Evolutionary conservation across 2,113 vertebrate genomes (phyloP).

Genomic region (Vulpes vulpes): DNA sequence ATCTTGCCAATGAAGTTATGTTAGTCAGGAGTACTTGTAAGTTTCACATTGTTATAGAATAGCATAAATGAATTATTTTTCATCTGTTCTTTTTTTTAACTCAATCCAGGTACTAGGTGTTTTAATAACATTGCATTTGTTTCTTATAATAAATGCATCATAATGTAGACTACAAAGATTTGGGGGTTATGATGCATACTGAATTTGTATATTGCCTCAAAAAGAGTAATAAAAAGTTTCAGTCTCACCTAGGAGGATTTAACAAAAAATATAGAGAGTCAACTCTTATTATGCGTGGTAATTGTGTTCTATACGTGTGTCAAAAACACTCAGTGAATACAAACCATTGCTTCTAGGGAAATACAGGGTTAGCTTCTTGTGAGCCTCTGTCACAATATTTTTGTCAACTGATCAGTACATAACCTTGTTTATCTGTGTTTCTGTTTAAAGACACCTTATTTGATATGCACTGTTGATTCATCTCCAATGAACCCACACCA

Average conservation of each 20-base stretch:
- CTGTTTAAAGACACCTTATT: neutral
- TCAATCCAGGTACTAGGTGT: neutral
- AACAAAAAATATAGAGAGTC: neutral
- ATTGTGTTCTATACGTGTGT: neutral
- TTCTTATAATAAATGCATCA: constrained; percentile 25
- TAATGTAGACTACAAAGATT: neutral
- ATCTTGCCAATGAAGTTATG: neutral
- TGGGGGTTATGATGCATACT: neutral
- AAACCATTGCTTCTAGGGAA: neutral
- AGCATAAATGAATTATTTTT: neutral
- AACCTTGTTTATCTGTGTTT: neutral
- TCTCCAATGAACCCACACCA: neutral
- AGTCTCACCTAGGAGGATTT: neutral
- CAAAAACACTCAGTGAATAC: neutral
- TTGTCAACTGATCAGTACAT: neutral
- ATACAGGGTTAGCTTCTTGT: neutral
- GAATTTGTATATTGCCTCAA: neutral
- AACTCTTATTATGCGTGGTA: neutral
- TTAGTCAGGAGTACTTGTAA: neutral
- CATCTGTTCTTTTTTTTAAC: neutral
- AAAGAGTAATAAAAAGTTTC: neutral
- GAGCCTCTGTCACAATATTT: neutral
- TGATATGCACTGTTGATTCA: neutral
- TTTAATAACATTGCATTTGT: neutral
- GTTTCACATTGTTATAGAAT: constrained; percentile 24